Base-by-base conservation (phyloP, 2,113 vertebrate genomes). In the Carassius carassius region DNA sequence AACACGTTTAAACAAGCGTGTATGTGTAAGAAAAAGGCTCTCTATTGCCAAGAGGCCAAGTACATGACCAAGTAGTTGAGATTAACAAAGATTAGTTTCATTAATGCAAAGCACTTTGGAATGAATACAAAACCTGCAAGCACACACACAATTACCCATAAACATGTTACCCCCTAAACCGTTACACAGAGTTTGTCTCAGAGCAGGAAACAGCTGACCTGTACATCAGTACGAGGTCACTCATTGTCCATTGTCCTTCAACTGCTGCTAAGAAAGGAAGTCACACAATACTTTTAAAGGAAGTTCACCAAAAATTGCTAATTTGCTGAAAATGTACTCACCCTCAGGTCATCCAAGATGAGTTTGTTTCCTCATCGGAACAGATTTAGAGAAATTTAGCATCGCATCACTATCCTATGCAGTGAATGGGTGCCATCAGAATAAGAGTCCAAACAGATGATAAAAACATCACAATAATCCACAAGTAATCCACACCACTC, bases 231-330 rank as follows among this genome's bases (percentile, higher is more conserved):
- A 10, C 35, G 37, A 84, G 69, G 21, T 81, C 77, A 84, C 77
- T 67, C 37, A 86, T 83, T 86, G 85, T 83, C 75, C 65, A 32
- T 16, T 47, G 87, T 70, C 84, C 78, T 88, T 88, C 72, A 81
- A 37, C 77, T 76, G 56, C 75, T 12, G 8, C 69, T 56, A 62
- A 41, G 56, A 60, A 21, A 56, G 69, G 58, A 75, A 54, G 44
- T 72, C 63, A 75, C 25, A 75, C 6, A 67, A 14, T 0, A 16
- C 63, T 7, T 32, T 67, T 32, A 16, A 51, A 51, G 49, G 49
- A 51, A 51, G 47, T 13, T 14, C 49, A 51, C 4, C 14, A 14
- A 51, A 51, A 51, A 51, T 16, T 14, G 12, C 13, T 1, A 41
- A 41, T 41, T 10, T 11, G 9, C 44, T 12, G 44, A 54, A 54